A percentile compares a stretch with the other conserved stretches of the same genome.
Conservation (phyloP, 2,797 vertebrate species). For the Eospalax fontanierii region DNA sequence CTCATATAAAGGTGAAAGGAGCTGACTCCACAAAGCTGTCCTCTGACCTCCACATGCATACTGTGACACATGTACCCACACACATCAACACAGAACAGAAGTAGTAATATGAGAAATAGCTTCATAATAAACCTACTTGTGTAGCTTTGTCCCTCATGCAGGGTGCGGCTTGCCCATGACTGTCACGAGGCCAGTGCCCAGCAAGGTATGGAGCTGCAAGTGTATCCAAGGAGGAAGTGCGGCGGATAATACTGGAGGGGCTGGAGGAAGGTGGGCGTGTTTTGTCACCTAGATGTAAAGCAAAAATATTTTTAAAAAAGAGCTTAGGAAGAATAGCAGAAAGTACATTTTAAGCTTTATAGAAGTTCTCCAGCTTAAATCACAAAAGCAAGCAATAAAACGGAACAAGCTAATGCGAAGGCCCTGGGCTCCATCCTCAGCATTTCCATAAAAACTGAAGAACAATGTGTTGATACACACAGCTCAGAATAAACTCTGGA, state of each 20-base stretch:
- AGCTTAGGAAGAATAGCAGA: slow-evolving; percentile 47
- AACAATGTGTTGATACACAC: background rate
- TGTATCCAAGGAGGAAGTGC: slow-evolving; percentile 95
- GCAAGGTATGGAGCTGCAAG: slow-evolving; percentile 95
- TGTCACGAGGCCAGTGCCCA: slow-evolving; percentile 98
- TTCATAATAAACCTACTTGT: slow-evolving; percentile 91
- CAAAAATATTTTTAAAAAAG: slow-evolving; percentile 55
- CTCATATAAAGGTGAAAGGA: background rate
- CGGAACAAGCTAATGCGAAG: background rate
- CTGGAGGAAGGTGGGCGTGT: slow-evolving; percentile 88
- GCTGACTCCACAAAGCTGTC: background rate
- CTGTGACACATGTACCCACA: background rate
- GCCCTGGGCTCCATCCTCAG: background rate
- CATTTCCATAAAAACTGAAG: background rate
- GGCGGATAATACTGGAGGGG: slow-evolving; percentile 92
- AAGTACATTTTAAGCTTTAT: slow-evolving; percentile 48
- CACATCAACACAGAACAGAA: background rate
- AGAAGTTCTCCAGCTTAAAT: slow-evolving; percentile 55
- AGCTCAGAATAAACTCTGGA: background rate
- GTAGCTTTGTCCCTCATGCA: slow-evolving; percentile 99
- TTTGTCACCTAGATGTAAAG: slow-evolving; percentile 88
- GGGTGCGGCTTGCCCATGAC: slow-evolving; percentile 93
- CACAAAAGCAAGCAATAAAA: slow-evolving; percentile 31
- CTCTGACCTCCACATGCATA: background rate
- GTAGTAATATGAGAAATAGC: no score